Percentiles rank a stretch among this genome's conserved stretches.
phyloP scores from a whole-genome alignment of 2,888 invertebrate genomes.

The Phoronis australis region DNA sequence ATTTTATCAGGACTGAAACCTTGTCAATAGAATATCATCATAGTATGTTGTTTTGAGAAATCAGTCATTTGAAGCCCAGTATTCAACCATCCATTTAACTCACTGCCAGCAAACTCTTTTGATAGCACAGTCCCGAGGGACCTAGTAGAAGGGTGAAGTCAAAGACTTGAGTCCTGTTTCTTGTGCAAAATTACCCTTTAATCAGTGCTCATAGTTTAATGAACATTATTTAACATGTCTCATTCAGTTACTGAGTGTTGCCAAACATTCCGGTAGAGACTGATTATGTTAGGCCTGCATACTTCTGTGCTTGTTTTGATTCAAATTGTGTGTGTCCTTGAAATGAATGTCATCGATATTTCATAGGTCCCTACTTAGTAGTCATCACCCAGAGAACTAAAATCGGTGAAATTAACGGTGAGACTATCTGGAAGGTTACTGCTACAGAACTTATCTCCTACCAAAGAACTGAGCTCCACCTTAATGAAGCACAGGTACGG shows the following conservation, averaged over 20 bases:
- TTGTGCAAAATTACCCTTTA: too few relatives aligned
- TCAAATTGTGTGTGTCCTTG: neutral
- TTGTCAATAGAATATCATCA: neutral
- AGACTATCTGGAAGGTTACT: slow-evolving; percentile 45
- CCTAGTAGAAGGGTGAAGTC: neutral
- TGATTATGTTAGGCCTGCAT: neutral
- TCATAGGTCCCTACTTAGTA: slow-evolving; percentile 72
- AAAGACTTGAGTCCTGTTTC: neutral
- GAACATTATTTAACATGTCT: too few relatives aligned
- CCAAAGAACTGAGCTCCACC: slow-evolving; percentile 74
- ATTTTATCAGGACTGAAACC: too few relatives aligned
- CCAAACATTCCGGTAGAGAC: too few relatives aligned
- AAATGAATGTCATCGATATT: neutral
- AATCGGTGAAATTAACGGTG: slow-evolving; percentile 61
- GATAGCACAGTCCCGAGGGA: neutral
- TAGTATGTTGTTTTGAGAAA: too few relatives aligned
- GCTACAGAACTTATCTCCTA: slow-evolving; percentile 65
- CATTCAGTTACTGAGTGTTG: too few relatives aligned
- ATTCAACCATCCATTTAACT: neutral
- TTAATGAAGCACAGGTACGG: slow-evolving; percentile 69
- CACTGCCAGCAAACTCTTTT: neutral
- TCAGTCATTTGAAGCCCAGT: too few relatives aligned
- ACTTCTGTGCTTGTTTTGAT: neutral
- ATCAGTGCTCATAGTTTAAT: too few relatives aligned
- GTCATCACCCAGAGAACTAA: slow-evolving; percentile 79